Percentiles rank a stretch among this genome's conserved stretches.
These are phyloP conservation scores for Drosophila buzzatii DNA, from an alignment of 2,888 invertebrate genomes.

Conservation along the genomic window DNA sequence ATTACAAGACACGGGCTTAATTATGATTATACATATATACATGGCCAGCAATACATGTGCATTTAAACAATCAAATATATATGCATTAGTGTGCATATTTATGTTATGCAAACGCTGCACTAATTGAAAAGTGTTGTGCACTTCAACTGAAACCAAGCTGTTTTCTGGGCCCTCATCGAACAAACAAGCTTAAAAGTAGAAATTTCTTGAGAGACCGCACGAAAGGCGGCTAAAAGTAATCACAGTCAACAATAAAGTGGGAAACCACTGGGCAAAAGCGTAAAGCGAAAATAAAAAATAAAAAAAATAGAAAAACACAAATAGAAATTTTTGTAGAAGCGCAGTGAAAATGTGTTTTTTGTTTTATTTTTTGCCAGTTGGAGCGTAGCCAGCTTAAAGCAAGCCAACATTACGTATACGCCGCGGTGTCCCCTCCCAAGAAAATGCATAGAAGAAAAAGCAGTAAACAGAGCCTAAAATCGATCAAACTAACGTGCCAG, in stretches of 20 bases:
- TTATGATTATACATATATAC: constrained; percentile 26
- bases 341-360: constrained; percentile 50
- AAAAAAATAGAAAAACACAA: constrained; percentile 28
- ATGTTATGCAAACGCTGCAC: constrained; percentile 66
- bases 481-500: constrained; percentile 66
- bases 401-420: constrained; percentile 69
- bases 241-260: constrained; percentile 26
- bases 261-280: constrained; percentile 26
- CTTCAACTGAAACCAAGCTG: constrained; percentile 18
- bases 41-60: neutral
- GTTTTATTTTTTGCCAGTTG: constrained; percentile 40
- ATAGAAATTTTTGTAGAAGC: constrained; percentile 51
- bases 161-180: constrained; percentile 53
- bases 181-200: constrained; percentile 58
- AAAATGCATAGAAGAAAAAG: constrained; percentile 27
- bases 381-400: constrained; percentile 39
- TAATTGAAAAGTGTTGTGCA: constrained; percentile 62
- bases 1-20: constrained; percentile 52
- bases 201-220: constrained; percentile 56
- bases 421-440: constrained; percentile 5
- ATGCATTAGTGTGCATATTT: neutral
- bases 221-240: constrained; percentile 44
- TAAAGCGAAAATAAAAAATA: neutral
- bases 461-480: constrained; percentile 52
- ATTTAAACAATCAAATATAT: neutral